A percentile compares a stretch with the other conserved stretches of the same genome.
These are phyloP conservation scores for crab-eating macaque (Macaca fascicularis) DNA, from an alignment of 2,113 vertebrate genomes.

Conservation along the genomic window DNA sequence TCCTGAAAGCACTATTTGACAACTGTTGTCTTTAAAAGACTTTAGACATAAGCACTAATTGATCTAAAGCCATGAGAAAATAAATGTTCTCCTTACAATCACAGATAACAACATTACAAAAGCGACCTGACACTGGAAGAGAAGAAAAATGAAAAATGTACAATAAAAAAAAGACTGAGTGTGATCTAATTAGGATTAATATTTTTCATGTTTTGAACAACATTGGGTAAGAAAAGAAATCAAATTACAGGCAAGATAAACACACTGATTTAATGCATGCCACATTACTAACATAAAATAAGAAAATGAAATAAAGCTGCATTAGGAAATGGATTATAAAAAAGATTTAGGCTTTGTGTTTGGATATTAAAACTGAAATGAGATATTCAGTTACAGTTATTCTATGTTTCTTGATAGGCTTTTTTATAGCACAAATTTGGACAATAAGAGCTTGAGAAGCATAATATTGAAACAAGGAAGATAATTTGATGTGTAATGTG, in stretches of 20 bases:
- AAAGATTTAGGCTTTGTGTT: not conserved
- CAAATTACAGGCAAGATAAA: not conserved
- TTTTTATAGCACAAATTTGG: not conserved
- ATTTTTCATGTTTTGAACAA: not conserved
- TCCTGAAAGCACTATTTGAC: not conserved
- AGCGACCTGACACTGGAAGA: not conserved
- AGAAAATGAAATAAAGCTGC: not conserved
- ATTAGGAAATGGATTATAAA: not conserved
- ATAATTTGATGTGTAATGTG: not conserved
- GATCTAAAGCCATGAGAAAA: not conserved
- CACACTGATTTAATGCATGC: not conserved
- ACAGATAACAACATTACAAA: not conserved
- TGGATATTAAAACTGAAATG: not conserved
- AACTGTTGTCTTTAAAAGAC: not conserved
- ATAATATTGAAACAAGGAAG: not conserved
- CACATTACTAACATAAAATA: constrained; percentile 1
- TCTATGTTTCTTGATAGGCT: not conserved
- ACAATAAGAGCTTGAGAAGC: not conserved
- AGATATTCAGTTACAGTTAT: not conserved
- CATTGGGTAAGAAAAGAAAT: not conserved
- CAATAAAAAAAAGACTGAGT: not conserved
- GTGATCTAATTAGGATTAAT: not conserved
- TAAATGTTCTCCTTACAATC: not conserved
- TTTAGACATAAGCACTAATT: not conserved
- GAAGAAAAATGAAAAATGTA: not conserved